Percentiles rank a stretch among this genome's conserved stretches.
Conservation (phyloP, 2,797 vertebrate species). For the Otolemur crassicaudatus region DNA sequence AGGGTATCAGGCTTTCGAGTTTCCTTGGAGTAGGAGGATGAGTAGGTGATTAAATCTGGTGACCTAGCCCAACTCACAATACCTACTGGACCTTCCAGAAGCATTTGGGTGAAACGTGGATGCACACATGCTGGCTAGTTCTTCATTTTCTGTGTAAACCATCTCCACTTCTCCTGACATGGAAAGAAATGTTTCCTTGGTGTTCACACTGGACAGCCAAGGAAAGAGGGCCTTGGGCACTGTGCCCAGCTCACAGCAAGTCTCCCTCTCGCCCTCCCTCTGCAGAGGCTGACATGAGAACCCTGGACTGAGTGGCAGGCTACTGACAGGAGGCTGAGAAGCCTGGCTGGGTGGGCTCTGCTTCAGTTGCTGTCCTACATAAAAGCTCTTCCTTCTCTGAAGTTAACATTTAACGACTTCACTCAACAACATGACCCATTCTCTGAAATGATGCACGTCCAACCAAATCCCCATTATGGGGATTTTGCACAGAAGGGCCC, state of each 20-base stretch:
- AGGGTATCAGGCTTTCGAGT: background rate
- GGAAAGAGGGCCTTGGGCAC: background rate
- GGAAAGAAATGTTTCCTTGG: background rate
- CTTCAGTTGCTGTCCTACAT: background rate
- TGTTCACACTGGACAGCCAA: background rate
- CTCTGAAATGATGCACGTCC: background rate
- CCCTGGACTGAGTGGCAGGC: no score
- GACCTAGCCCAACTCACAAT: background rate
- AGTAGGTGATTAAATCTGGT: background rate
- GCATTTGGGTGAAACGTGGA: background rate
- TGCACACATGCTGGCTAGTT: background rate
- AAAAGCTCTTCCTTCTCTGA: background rate
- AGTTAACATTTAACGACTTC: background rate
- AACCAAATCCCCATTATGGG: no score
- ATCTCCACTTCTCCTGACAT: background rate
- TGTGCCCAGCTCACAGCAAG: background rate
- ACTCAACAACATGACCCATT: background rate
- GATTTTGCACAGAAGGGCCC: background rate
- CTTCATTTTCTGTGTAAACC: background rate
- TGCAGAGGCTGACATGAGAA: background rate
- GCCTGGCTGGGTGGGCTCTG: no score
- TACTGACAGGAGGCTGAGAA: background rate
- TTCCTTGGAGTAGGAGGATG: background rate
- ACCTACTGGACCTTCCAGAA: background rate
- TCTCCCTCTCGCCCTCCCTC: background rate